Conservation (phyloP, 30 jellyfish, hydroid and myxozoan species). For the Cassiopea andromeda region DNA sequence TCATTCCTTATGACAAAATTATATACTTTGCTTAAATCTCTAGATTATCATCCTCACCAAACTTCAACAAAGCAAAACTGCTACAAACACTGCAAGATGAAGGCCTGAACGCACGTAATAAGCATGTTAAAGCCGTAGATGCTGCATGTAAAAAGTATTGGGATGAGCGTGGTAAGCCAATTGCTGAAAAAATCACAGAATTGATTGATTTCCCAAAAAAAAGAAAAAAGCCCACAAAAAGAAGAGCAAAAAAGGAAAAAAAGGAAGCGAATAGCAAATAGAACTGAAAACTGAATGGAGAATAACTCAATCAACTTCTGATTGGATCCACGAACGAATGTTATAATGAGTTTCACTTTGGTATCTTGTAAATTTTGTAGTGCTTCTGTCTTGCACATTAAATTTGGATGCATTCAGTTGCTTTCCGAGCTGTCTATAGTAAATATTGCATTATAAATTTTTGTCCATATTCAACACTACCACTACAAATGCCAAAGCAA, state of each 20-base stretch:
- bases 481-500: too few relatives aligned
- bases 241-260: background rate
- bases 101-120: constrained; percentile 40
- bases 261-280: background rate
- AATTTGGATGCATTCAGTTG: too few relatives aligned
- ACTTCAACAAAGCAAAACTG: constrained; percentile 45
- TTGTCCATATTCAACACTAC: too few relatives aligned
- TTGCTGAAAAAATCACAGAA: constrained; percentile 40
- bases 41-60: constrained; percentile 31
- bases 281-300: too few relatives aligned
- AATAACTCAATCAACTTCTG: too few relatives aligned
- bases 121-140: constrained; percentile 37
- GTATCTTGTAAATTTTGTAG: too few relatives aligned
- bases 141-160: constrained; percentile 62
- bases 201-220: constrained; percentile 60
- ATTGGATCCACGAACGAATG: too few relatives aligned
- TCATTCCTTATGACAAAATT: too few relatives aligned
- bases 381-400: too few relatives aligned
- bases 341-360: too few relatives aligned
- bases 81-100: constrained; percentile 41
- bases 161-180: constrained; percentile 49
- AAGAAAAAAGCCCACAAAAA: constrained; percentile 44
- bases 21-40: background rate
- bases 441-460: too few relatives aligned
- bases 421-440: too few relatives aligned